Conservation (phyloP, 2,888 invertebrate genomes). For the Rhingia campestris region DNA sequence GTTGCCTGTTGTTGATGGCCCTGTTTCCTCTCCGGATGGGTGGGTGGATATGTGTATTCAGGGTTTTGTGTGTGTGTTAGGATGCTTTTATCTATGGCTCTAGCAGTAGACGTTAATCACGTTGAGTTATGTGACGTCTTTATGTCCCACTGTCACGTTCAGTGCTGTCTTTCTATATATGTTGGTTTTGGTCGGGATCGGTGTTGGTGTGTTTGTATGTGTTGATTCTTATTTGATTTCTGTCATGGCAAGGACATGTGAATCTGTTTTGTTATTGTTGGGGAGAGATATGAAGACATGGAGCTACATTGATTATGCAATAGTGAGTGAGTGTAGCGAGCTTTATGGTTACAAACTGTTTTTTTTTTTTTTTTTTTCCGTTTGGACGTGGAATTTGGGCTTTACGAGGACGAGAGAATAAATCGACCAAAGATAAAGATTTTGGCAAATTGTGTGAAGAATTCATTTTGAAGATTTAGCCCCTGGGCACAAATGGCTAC, state of each 20-base stretch:
- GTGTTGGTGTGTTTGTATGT: conserved; percentile 13
- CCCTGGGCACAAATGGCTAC: too few relatives aligned
- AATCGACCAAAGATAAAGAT: too few relatives aligned
- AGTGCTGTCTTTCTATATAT: conserved; percentile 61
- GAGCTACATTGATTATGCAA: conserved; percentile 4
- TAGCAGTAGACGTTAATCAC: conserved; percentile 81
- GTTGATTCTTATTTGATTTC: conserved; percentile 45
- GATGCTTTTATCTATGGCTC: conserved; percentile 68
- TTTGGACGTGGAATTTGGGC: too few relatives aligned
- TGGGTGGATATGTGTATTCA: background rate
- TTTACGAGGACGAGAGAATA: too few relatives aligned
- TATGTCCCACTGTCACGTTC: conserved; percentile 77
- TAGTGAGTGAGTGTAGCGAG: background rate
- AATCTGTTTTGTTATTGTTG: conserved; percentile 29
- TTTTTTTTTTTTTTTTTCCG: too few relatives aligned
- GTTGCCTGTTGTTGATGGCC: conserved; percentile 71
- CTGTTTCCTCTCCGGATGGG: conserved; percentile 53
- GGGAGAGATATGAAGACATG: background rate
- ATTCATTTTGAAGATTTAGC: too few relatives aligned
- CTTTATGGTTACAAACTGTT: background rate
- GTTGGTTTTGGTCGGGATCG: background rate
- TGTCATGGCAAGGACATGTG: conserved; percentile 55
- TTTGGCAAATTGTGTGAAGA: too few relatives aligned
- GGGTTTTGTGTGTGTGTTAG: background rate
- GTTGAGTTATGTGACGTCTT: conserved; percentile 82